These are phyloP conservation scores for Conops quadrifasciatus DNA, from an alignment of 2,888 invertebrate genomes.

Conservation along the genomic window DNA sequence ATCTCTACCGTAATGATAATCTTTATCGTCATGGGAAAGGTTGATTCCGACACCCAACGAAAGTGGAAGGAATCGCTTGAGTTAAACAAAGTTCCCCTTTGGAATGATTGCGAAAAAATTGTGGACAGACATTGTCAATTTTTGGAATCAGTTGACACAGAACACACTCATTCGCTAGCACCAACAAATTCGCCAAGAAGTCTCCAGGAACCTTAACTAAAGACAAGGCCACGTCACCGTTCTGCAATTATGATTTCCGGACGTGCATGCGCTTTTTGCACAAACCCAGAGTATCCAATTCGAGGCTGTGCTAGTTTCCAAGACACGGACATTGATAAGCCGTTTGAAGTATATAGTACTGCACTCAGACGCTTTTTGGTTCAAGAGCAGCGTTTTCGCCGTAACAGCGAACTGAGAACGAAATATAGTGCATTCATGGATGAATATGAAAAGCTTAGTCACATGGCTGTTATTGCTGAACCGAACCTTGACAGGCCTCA, in stretches of 20 bases:
- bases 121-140: conserved; percentile 26
- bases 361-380: conserved; percentile 36
- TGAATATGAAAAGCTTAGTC: conserved; percentile 60
- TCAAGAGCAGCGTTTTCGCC: conserved; percentile 36
- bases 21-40: conserved; percentile 32
- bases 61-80: conserved; percentile 36
- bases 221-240: not conserved
- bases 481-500: conserved; percentile 2
- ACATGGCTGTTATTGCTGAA: conserved; percentile 47
- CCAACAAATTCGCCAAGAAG: not conserved
- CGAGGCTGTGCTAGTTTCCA: not conserved
- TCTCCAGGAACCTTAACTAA: not conserved
- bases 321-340: not conserved
- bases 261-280: conserved; percentile 25
- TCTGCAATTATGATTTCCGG: conserved; percentile 15
- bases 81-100: conserved; percentile 26
- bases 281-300: not conserved
- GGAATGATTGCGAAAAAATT: conserved; percentile 34
- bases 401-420: conserved; percentile 27
- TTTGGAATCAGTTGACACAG: not conserved
- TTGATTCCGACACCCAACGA: conserved; percentile 21
- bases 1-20: conserved; percentile 34
- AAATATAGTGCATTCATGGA: conserved; percentile 41
- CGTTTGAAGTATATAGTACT: conserved; percentile 23
- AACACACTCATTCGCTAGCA: not conserved